These are phyloP conservation scores for Cybosia mesomella DNA, from an alignment of 2,888 invertebrate genomes.

Conservation along the genomic window DNA sequence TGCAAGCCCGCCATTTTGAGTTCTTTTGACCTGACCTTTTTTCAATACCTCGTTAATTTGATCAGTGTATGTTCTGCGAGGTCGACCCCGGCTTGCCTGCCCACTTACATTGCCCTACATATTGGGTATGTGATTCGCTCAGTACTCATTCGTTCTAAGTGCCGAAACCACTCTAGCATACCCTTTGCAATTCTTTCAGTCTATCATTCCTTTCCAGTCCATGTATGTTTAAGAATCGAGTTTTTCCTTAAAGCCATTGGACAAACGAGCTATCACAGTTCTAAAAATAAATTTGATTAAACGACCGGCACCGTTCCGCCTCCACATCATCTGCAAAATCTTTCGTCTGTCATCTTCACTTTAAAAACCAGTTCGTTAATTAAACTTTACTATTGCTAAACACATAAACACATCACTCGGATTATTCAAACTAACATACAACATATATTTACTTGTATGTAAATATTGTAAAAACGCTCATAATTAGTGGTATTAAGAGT, in stretches of 20 bases:
- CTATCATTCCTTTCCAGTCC: background rate
- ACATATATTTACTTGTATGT: conserved; percentile 32
- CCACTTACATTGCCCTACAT: too few relatives aligned
- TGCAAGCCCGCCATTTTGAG: too few relatives aligned
- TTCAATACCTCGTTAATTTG: too few relatives aligned
- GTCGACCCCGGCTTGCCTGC: too few relatives aligned
- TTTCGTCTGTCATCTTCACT: background rate
- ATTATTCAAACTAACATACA: conserved; percentile 26
- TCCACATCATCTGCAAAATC: background rate
- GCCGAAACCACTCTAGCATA: too few relatives aligned
- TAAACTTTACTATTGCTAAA: conserved; percentile 9
- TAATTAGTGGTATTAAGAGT: conserved; percentile 43
- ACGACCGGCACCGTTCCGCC: background rate
- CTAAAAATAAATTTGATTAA: background rate
- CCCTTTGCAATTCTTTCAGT: too few relatives aligned
- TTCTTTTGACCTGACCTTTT: too few relatives aligned
- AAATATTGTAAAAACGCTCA: conserved; percentile 30
- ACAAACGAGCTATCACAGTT: too few relatives aligned
- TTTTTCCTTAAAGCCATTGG: background rate
- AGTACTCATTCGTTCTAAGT: too few relatives aligned
- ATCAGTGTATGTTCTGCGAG: too few relatives aligned
- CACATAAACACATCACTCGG: conserved; percentile 33
- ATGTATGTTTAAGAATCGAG: background rate
- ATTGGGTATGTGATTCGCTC: too few relatives aligned
- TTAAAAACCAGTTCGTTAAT: conserved; percentile 4